Evolutionary conservation across 2,797 vertebrate species (phyloP).

Genomic region (Danio choprae): DNA sequence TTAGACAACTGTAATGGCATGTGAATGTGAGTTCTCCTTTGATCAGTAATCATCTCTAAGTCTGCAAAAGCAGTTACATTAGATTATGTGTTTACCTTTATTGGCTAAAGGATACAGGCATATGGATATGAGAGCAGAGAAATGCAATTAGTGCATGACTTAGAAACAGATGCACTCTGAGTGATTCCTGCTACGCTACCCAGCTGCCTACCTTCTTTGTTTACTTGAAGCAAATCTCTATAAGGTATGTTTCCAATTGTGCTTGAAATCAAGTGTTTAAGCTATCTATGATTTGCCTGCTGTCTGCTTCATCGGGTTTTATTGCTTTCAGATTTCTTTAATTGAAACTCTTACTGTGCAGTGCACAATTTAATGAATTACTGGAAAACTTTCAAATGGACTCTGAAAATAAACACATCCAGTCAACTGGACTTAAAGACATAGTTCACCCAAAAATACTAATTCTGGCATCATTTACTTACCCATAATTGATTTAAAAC

Average conservation of each 20-base stretch:
- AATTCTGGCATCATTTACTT: too few relatives aligned
- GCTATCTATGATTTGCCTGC: conserved; percentile 7
- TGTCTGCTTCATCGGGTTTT: conserved; percentile 1
- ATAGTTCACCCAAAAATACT: too few relatives aligned
- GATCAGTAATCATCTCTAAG: neutral
- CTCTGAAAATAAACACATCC: neutral
- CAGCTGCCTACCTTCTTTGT: conserved; percentile 20
- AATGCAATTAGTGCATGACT: conserved; percentile 27
- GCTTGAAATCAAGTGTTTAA: conserved; percentile 24
- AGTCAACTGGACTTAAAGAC: neutral
- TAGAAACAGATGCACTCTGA: conserved; percentile 41
- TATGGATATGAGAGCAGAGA: conserved; percentile 26
- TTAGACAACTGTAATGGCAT: neutral
- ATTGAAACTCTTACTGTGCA: neutral
- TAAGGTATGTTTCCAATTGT: neutral
- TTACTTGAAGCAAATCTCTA: conserved; percentile 24
- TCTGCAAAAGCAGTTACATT: conserved; percentile 7
- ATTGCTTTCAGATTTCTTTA: neutral
- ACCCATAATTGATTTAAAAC: too few relatives aligned
- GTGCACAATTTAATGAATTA: neutral
- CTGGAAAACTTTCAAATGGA: conserved; percentile 4
- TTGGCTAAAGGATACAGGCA: neutral
- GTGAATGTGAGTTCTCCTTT: neutral
- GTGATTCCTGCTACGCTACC: conserved; percentile 20
- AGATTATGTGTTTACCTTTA: conserved; percentile 38